Evolutionary conservation across 2,888 invertebrate species (phyloP).

Genomic region (Leptogaster cylindrica): DNA sequence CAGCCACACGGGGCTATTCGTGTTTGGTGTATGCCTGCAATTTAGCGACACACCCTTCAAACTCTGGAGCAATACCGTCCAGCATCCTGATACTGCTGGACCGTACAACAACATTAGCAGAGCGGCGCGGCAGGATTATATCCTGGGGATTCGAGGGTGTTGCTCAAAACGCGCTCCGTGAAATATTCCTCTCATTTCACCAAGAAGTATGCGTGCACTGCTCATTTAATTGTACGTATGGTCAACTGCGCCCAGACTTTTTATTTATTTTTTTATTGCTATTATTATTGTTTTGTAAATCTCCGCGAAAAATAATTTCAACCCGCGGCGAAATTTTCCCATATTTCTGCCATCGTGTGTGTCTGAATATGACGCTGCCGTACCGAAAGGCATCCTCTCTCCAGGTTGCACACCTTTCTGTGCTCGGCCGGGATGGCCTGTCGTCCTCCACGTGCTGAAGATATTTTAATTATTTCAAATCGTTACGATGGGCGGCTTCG

Average conservation of each 20-base stretch:
- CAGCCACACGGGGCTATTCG: constrained; percentile 10
- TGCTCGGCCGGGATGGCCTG: constrained; percentile 30
- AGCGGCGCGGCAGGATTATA: background rate
- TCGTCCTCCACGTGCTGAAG: constrained; percentile 45
- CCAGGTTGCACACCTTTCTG: constrained; percentile 9
- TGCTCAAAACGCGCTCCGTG: constrained; percentile 31
- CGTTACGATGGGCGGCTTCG: constrained; percentile 26
- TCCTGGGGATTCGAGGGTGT: constrained; percentile 29
- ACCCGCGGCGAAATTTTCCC: constrained; percentile 11
- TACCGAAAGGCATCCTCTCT: background rate
- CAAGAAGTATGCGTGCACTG: constrained; percentile 17
- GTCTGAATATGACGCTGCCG: constrained; percentile 2
- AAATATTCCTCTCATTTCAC: constrained; percentile 33
- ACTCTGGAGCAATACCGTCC: constrained; percentile 7
- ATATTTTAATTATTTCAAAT: constrained; percentile 47
- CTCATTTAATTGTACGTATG: constrained; percentile 36
- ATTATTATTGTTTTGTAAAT: too few relatives aligned
- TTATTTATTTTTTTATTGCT: too few relatives aligned
- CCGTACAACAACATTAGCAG: background rate
- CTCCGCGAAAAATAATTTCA: background rate
- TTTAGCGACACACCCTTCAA: constrained; percentile 45
- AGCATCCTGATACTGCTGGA: constrained; percentile 1
- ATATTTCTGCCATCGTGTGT: constrained; percentile 26
- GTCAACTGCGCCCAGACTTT: constrained; percentile 4
- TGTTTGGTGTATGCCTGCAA: constrained; percentile 41